Percentiles rank a stretch among this genome's conserved stretches.
These are phyloP conservation scores for Triops cancriformis DNA, from an alignment of 1,140 invertebrate genomes.

Conservation along the genomic window DNA sequence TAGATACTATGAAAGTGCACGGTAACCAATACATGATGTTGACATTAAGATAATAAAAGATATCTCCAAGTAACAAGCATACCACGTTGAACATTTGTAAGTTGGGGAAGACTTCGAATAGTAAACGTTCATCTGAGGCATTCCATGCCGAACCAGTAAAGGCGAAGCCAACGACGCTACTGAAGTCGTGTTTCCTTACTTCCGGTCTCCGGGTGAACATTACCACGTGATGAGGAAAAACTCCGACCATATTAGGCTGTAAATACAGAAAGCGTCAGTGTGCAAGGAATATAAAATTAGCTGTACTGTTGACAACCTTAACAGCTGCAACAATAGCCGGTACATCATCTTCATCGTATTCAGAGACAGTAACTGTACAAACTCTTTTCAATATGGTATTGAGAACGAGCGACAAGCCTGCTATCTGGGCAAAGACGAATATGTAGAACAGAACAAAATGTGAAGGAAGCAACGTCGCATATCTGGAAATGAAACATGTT, in stretches of 20 bases:
- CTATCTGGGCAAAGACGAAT: neutral
- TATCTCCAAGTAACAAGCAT: neutral
- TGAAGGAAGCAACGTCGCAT: neutral
- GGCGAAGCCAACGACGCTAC: neutral
- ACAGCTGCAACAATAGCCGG: neutral
- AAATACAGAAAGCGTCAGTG: neutral
- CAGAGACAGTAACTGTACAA: neutral
- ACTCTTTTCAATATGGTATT: neutral
- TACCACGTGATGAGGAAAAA: slow-evolving; percentile 15
- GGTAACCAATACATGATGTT: no score
- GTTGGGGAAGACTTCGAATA: slow-evolving; percentile 16
- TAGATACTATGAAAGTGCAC: no score
- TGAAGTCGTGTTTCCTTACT: neutral
- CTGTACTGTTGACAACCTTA: neutral
- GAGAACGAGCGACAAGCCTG: neutral
- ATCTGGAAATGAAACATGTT: neutral
- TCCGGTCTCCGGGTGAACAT: neutral
- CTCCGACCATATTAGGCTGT: neutral
- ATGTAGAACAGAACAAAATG: neutral
- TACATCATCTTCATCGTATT: neutral
- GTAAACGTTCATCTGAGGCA: neutral
- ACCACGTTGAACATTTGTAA: neutral
- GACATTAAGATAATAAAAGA: no score
- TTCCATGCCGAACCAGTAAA: neutral
- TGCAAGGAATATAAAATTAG: neutral